A percentile compares a stretch with the other conserved stretches of the same genome.
Conservation (phyloP, 2,113 vertebrate species). For the Rhinichthys klamathensis region DNA sequence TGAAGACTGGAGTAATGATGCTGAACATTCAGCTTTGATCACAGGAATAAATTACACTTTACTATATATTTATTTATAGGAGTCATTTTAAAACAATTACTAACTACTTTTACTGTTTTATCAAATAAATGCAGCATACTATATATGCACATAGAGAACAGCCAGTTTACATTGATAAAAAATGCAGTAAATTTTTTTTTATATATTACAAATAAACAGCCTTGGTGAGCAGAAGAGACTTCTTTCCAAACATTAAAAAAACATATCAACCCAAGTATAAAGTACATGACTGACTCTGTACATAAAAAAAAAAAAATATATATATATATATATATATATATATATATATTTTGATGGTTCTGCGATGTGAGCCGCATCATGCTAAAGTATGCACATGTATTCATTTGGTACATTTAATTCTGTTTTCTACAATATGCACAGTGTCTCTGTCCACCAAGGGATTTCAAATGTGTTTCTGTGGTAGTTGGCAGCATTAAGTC, state of each 20-base stretch:
- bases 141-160: too few species aligned
- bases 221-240: neutral
- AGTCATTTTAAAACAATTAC: too few species aligned
- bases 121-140: too few species aligned
- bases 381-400: neutral
- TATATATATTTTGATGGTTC: neutral
- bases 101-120: too few species aligned
- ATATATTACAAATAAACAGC: neutral
- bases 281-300: neutral
- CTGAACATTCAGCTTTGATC: too few species aligned
- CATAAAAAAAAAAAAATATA: too few species aligned
- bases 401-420: neutral
- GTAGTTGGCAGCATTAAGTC: neutral
- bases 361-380: neutral
- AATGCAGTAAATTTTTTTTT: neutral
- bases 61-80: too few species aligned
- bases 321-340: too few species aligned
- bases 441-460: neutral
- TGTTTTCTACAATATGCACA: neutral
- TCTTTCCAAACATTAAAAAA: too few species aligned
- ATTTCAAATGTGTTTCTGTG: neutral
- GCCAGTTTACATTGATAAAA: neutral
- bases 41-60: too few species aligned
- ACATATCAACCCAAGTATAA: neutral
- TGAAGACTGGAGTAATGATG: too few species aligned